Percentiles rank a stretch among this genome's conserved stretches.
These are phyloP conservation scores for Temnothorax ravouxi DNA, from an alignment of 2,888 invertebrate genomes.

Conservation along the genomic window DNA sequence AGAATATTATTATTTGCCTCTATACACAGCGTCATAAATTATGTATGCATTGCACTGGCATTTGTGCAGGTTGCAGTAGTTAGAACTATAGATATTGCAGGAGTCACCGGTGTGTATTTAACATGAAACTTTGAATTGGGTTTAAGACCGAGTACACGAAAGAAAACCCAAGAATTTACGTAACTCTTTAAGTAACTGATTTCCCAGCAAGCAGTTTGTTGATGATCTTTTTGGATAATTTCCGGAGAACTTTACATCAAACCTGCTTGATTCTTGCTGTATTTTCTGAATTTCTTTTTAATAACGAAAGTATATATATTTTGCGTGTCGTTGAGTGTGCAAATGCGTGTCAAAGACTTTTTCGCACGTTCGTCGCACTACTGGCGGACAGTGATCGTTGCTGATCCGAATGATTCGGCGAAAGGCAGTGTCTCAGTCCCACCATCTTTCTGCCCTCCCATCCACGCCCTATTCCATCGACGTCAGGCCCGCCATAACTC, in stretches of 20 bases:
- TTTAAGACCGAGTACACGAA: constrained; percentile 9
- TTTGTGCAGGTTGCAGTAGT: constrained; percentile 29
- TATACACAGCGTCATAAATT: constrained; percentile 43
- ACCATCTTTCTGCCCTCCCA: constrained; percentile 57
- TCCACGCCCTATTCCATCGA: constrained; percentile 70
- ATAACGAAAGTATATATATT: not conserved
- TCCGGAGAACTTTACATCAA: not conserved
- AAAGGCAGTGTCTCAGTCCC: constrained; percentile 58
- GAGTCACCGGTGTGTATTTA: constrained; percentile 12
- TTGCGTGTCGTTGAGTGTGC: not conserved
- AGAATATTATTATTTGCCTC: constrained; percentile 50
- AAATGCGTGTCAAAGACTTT: not conserved
- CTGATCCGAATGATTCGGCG: constrained; percentile 59
- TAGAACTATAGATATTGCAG: constrained; percentile 13
- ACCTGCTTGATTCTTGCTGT: not conserved
- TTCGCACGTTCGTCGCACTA: constrained; percentile 6
- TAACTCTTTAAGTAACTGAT: constrained; percentile 48
- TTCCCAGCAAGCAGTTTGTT: not conserved
- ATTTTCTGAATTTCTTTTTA: not conserved
- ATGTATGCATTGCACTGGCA: constrained; percentile 41
- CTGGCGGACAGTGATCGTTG: constrained; percentile 44
- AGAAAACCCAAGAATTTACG: constrained; percentile 28
- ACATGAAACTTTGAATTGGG: constrained; percentile 40
- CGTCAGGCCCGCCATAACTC: constrained; percentile 68
- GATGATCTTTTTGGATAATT: constrained; percentile 7